Evolutionary conservation across 2,888 invertebrate species (phyloP).

Genomic region (Dasysyrphus tricinctus): DNA sequence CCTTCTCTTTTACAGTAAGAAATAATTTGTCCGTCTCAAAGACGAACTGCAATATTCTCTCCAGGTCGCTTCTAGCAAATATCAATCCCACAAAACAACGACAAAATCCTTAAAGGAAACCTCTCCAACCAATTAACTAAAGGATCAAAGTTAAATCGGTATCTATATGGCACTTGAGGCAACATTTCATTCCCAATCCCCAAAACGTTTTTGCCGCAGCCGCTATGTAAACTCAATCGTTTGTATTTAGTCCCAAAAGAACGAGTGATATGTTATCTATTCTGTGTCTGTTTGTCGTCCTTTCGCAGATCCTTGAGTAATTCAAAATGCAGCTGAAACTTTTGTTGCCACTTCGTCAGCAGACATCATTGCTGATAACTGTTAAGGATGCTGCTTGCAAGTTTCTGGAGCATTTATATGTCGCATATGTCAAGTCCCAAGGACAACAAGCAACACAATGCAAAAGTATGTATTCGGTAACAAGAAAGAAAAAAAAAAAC

Average conservation of each 20-base stretch:
- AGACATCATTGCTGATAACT: conserved; percentile 32
- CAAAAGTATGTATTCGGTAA: conserved; percentile 3
- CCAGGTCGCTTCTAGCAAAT: neutral
- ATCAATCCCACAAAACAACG: neutral
- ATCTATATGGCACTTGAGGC: neutral
- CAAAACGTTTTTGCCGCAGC: neutral
- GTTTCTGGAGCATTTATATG: neutral
- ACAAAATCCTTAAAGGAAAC: conserved; percentile 1
- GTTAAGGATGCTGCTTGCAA: neutral
- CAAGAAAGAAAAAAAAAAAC: neutral
- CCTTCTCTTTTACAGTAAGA: neutral
- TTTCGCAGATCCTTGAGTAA: neutral
- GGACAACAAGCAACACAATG: conserved; percentile 23
- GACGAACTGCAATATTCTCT: neutral
- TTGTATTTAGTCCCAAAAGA: conserved; percentile 36
- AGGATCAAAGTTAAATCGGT: conserved; percentile 20
- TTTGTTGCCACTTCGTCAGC: conserved; percentile 46
- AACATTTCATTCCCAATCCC: neutral
- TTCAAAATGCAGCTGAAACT: conserved; percentile 43
- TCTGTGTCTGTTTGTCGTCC: neutral
- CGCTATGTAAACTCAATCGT: conserved; percentile 33
- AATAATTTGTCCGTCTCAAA: neutral
- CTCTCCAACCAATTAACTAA: conserved; percentile 4
- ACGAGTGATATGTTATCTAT: neutral
- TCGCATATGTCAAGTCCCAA: conserved; percentile 34